Evolutionary conservation across 2,113 vertebrate species (phyloP).

Genomic region (Raja brachyura): DNA sequence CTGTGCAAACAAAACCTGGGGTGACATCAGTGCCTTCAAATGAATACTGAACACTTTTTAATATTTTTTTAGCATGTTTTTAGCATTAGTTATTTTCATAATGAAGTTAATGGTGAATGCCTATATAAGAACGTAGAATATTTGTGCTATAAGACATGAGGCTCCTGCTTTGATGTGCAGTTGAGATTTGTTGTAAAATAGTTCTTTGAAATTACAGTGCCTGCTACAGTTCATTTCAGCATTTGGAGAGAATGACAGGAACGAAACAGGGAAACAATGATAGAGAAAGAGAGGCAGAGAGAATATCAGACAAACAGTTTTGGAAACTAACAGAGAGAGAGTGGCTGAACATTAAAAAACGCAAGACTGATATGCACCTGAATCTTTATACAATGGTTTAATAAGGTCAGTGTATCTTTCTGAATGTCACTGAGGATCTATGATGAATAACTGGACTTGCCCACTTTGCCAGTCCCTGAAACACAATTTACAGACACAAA

Average conservation of each 20-base stretch:
- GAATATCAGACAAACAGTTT: neutral
- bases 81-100: no score
- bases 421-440: neutral
- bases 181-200: neutral
- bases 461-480: neutral
- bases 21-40: no score
- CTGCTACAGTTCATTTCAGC: neutral
- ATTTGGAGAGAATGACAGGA: neutral
- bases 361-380: neutral
- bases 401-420: neutral
- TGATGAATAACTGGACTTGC: neutral
- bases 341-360: neutral
- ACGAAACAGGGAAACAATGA: neutral
- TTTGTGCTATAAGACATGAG: slow-evolving; percentile 23
- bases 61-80: no score
- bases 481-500: neutral
- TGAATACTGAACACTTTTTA: no score
- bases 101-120: no score
- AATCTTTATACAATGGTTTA: neutral
- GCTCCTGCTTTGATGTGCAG: neutral
- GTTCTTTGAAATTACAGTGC: neutral
- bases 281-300: neutral
- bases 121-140: slow-evolving; percentile 43
- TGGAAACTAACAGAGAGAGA: neutral
- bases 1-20: no score